Evolutionary conservation across 2,113 vertebrate genomes (phyloP).

Genomic region (Heterocephalus glaber): DNA sequence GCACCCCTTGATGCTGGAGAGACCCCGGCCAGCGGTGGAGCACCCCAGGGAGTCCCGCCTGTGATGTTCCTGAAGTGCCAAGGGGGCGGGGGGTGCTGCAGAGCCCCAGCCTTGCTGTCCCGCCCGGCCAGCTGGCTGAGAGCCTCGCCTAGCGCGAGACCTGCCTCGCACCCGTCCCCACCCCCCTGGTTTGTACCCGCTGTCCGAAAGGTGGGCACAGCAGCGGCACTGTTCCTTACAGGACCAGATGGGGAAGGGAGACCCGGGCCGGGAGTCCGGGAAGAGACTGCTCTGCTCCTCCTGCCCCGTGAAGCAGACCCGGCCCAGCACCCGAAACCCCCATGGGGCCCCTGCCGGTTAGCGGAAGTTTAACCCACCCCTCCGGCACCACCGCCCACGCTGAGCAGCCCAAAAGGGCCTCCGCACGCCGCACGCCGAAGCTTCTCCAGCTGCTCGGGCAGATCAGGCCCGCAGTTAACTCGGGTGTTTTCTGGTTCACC

Average conservation of each 20-base stretch:
- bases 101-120: fast-evolving
- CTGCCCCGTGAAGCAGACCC: too few relatives aligned
- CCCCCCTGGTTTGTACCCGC: neutral
- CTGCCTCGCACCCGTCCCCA: neutral
- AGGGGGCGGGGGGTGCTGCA: fast-evolving
- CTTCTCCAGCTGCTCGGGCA: neutral
- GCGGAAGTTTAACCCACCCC: fast-evolving
- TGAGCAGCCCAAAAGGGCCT: fast-evolving
- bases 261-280: fast-evolving
- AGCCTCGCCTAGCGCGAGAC: neutral
- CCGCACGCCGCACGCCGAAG: fast-evolving
- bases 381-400: fast-evolving
- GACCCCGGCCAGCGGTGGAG: neutral
- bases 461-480: fast-evolving
- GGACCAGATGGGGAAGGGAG: fast-evolving
- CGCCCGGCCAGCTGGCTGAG: neutral
- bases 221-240: fast-evolving
- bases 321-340: too few relatives aligned
- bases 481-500: neutral
- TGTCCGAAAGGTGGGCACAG: neutral
- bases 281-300: too few relatives aligned
- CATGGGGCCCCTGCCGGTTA: neutral
- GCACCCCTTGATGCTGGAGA: neutral
- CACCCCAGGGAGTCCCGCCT: neutral
- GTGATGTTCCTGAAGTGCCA: neutral